phyloP scores from a whole-genome alignment of 2,113 vertebrate genomes.

The Plecturocebus donacophilus region DNA sequence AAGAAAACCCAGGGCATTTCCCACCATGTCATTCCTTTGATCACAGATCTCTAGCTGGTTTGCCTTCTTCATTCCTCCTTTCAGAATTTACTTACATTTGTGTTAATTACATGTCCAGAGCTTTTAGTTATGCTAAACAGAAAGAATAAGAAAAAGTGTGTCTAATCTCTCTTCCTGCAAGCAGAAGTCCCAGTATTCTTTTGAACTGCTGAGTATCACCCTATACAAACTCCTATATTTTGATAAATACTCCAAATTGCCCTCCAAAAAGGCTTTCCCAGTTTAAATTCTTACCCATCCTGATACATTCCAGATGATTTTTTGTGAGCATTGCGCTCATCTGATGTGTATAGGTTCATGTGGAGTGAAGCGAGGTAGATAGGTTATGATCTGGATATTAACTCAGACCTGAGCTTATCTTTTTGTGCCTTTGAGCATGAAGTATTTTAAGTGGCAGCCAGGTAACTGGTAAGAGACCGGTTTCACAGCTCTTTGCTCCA shows the following conservation, averaged over 20 bases:
- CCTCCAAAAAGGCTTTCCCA: background rate
- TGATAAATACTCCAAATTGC: background rate
- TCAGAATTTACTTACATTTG: background rate
- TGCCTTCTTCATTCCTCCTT: background rate
- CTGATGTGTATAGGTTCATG: background rate
- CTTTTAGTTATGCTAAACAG: background rate
- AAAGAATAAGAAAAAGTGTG: background rate
- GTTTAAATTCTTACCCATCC: background rate
- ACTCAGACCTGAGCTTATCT: background rate
- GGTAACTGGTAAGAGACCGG: background rate
- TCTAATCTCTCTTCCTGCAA: background rate
- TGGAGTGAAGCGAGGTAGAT: background rate
- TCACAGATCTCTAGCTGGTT: background rate
- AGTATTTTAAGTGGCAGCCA: background rate
- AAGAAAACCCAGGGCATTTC: background rate
- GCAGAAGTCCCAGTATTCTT: background rate
- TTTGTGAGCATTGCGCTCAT: background rate
- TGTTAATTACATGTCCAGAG: background rate
- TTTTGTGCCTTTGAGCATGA: background rate
- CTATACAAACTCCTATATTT: background rate
- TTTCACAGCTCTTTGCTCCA: background rate
- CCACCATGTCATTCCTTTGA: background rate
- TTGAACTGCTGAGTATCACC: background rate
- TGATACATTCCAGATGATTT: background rate
- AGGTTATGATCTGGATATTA: background rate